These are phyloP conservation scores for Kryptolebias ocellatus DNA, from an alignment of 2,797 vertebrate genomes.

Conservation along the genomic window DNA sequence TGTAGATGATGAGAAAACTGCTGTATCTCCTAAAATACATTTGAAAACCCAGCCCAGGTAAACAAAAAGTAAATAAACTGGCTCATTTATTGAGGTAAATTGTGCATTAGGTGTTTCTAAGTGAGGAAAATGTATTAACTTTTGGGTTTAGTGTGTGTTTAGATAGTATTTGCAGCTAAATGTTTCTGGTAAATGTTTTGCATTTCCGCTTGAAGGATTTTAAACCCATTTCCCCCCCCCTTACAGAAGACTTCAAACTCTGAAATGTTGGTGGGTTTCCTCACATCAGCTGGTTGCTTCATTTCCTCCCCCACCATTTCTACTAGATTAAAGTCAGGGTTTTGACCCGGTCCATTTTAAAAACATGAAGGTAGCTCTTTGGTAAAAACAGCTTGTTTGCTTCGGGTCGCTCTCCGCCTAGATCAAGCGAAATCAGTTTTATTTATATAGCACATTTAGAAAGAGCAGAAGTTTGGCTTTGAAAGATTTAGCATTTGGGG, in stretches of 20 bases:
- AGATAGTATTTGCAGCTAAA: neutral
- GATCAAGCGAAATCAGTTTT: too few relatives aligned
- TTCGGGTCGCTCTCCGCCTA: too few relatives aligned
- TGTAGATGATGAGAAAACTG: neutral
- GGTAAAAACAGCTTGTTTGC: too few relatives aligned
- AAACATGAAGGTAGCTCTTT: too few relatives aligned
- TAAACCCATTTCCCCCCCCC: neutral
- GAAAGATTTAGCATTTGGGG: too few relatives aligned
- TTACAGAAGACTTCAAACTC: neutral
- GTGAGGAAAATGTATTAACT: neutral
- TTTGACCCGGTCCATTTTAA: neutral
- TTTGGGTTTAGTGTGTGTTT: too few relatives aligned
- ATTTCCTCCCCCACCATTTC: neutral
- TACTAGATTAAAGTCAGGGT: conserved; percentile 1
- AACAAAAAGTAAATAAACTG: neutral
- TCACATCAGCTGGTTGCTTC: neutral
- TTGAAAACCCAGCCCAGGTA: too few relatives aligned
- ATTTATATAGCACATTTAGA: too few relatives aligned
- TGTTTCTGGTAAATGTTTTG: neutral
- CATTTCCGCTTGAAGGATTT: neutral
- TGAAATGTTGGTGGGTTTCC: neutral
- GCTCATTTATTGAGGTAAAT: neutral
- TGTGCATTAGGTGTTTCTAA: neutral
- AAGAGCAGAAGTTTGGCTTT: too few relatives aligned
- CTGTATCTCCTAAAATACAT: neutral